Evolutionary conservation across 1,140 invertebrate species (phyloP).

Genomic region (Sarcophaga peregrina): DNA sequence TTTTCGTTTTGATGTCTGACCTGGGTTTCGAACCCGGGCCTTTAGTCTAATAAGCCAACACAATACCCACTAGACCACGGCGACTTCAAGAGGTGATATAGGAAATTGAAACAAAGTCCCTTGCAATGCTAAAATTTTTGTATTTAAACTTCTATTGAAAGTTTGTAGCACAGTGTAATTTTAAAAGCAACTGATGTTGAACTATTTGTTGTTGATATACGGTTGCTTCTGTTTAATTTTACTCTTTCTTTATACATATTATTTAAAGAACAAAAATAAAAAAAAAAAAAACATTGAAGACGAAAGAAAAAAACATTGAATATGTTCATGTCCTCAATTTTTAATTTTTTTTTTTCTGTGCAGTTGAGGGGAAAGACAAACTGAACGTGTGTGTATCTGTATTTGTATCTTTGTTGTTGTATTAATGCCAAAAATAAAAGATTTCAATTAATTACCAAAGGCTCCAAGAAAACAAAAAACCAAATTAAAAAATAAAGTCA

Average conservation of each 20-base stretch:
- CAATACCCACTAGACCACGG: no score
- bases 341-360: background rate
- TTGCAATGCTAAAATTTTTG: no score
- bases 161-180: background rate
- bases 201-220: background rate
- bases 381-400: background rate
- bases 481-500: constrained; percentile 15
- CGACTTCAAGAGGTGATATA: no score
- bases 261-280: background rate
- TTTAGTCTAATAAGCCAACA: no score
- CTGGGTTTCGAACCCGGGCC: no score
- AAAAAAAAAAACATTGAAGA: no score
- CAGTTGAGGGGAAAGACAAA: background rate
- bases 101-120: no score
- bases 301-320: constrained; percentile 22
- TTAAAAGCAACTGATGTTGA: constrained; percentile 1
- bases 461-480: constrained; percentile 29
- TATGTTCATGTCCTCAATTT: constrained; percentile 34
- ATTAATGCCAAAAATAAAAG: constrained; percentile 35
- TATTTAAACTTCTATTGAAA: no score
- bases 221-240: background rate
- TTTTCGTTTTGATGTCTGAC: no score
- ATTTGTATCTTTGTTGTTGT: background rate
- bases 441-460: constrained; percentile 36
- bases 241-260: background rate